phyloP scores from a whole-genome alignment of 2,888 invertebrate genomes.

The Drosophila maculinotata region DNA sequence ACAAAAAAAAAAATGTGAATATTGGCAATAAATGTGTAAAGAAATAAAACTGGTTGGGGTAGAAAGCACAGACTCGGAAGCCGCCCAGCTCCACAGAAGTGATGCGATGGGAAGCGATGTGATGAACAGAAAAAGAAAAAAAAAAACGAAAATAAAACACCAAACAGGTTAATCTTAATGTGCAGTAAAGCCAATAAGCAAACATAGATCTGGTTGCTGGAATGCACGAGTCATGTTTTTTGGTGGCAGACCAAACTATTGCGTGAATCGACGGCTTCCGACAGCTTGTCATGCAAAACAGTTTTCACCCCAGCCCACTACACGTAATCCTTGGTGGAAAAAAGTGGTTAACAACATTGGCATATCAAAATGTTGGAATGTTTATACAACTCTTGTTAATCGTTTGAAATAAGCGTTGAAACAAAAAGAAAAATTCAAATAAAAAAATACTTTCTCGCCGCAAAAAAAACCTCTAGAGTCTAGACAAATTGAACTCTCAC shows the following conservation, averaged over 20 bases:
- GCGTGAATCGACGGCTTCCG: constrained; percentile 72
- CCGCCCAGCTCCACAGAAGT: constrained; percentile 29
- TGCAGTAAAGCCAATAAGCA: constrained; percentile 41
- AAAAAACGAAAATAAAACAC: constrained; percentile 4
- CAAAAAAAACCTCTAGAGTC: neutral
- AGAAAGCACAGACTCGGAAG: constrained; percentile 66
- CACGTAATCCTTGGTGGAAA: constrained; percentile 23
- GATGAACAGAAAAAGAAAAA: constrained; percentile 28
- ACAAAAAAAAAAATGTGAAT: constrained; percentile 47
- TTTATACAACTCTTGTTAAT: constrained; percentile 21
- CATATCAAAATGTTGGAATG: constrained; percentile 21
- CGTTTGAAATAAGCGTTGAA: neutral
- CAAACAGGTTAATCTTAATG: constrained; percentile 50
- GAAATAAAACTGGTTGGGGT: constrained; percentile 71
- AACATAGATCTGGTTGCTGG: constrained; percentile 38
- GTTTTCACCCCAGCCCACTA: constrained; percentile 29
- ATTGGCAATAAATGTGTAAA: constrained; percentile 73
- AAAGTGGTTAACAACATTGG: constrained; percentile 33
- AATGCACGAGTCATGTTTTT: constrained; percentile 48
- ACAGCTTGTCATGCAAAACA: constrained; percentile 76
- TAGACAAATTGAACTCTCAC: constrained; percentile 45
- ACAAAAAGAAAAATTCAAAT: neutral
- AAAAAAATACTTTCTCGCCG: constrained; percentile 41
- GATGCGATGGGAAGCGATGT: constrained; percentile 24
- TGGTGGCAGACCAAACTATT: constrained; percentile 45